Conservation (phyloP, 2,113 vertebrate species). For the Empidonax traillii region DNA sequence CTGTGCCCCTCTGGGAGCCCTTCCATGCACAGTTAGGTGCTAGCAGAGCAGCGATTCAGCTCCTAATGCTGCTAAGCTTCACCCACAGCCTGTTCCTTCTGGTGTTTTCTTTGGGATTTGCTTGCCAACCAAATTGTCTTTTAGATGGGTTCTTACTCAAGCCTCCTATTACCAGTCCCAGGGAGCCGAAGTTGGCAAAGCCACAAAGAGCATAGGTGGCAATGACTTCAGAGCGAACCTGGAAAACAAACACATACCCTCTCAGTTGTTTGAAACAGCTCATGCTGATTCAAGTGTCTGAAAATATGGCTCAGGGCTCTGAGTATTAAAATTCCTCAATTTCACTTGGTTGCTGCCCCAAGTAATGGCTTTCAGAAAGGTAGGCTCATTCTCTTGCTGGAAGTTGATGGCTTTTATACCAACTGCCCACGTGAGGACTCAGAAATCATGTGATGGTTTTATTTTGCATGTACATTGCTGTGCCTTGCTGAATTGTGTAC, state of each 20-base stretch:
- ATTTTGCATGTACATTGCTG: neutral
- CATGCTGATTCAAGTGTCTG: neutral
- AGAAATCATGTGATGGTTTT: neutral
- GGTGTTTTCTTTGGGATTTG: neutral
- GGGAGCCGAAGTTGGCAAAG: conserved; percentile 86
- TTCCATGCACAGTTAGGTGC: neutral
- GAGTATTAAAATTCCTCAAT: neutral
- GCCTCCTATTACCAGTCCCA: conserved; percentile 81
- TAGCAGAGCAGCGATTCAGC: neutral
- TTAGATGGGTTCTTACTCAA: conserved; percentile 75
- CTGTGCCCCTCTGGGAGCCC: rapidly evolving
- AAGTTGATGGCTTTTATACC: neutral
- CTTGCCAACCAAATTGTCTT: neutral
- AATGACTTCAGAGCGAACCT: conserved; percentile 88
- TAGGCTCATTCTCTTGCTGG: neutral
- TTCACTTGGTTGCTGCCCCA: neutral
- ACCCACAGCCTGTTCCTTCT: neutral
- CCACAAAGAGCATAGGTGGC: conserved; percentile 89
- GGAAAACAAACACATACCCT: conserved; percentile 13
- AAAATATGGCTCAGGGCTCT: neutral
- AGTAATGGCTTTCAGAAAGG: neutral
- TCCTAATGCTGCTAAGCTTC: neutral
- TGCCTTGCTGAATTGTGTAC: neutral
- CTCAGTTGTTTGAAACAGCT: neutral
- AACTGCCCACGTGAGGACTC: neutral